Evolutionary conservation across 2,888 invertebrate species (phyloP).

Genomic region (Ophraella communa): DNA sequence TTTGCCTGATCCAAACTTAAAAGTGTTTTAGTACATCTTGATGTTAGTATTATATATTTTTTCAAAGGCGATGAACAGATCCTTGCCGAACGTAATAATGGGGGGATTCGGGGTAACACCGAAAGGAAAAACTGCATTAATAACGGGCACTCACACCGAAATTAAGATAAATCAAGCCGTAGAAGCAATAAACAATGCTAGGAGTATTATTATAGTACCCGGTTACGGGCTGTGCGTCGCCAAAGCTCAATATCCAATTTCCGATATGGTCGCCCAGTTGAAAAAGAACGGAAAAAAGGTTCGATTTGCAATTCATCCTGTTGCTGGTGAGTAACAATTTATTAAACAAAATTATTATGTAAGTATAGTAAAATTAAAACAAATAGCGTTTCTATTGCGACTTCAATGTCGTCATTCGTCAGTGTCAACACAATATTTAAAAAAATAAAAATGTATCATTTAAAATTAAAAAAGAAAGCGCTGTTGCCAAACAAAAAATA

Average conservation of each 20-base stretch:
- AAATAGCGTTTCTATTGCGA: no score
- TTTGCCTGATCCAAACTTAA: no score
- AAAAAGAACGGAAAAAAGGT: conserved; percentile 80
- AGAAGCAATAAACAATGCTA: conserved; percentile 77
- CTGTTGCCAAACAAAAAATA: no score
- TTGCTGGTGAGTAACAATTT: conserved; percentile 72
- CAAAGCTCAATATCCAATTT: conserved; percentile 91
- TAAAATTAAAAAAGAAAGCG: no score
- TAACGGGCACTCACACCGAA: conserved; percentile 82
- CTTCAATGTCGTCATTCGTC: no score
- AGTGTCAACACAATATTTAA: no score
- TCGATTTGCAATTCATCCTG: conserved; percentile 89
- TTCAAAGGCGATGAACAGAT: conserved; percentile 85
- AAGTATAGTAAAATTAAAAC: no score
- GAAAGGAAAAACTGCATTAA: conserved; percentile 75
- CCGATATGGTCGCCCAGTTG: conserved; percentile 79
- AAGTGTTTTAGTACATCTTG: no score
- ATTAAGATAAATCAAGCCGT: conserved; percentile 76
- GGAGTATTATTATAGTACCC: conserved; percentile 87
- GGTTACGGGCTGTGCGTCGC: conserved; percentile 90
- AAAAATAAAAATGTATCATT: no score
- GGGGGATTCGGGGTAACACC: conserved; percentile 85
- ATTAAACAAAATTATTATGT: no score
- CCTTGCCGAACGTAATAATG: conserved; percentile 85
- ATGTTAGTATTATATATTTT: no score